Conservation (phyloP, 2,888 invertebrate genomes). For the Pogonocherus hispidulus region DNA sequence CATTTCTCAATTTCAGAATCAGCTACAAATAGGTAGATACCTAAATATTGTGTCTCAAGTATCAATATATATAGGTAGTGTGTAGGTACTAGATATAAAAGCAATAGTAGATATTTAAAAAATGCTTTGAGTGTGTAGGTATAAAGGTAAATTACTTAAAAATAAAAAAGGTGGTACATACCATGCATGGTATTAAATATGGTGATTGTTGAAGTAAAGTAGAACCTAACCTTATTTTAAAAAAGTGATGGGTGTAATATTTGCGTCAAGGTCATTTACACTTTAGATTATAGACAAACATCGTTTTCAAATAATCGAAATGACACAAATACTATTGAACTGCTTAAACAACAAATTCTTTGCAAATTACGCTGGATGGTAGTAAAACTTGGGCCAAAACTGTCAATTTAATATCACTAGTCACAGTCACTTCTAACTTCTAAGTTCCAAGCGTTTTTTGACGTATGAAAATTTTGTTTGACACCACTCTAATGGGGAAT, state of each 20-base stretch:
- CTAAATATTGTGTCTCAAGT: not conserved
- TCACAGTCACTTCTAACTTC: too few species aligned
- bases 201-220: slow-evolving; percentile 63
- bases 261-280: slow-evolving; percentile 67
- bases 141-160: slow-evolving; percentile 46
- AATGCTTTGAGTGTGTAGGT: slow-evolving; percentile 39
- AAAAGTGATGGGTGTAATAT: slow-evolving; percentile 68
- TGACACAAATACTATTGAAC: not conserved
- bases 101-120: slow-evolving; percentile 15
- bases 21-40: too few species aligned
- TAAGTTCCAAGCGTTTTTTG: slow-evolving; percentile 47
- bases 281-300: slow-evolving; percentile 46
- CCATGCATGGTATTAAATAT: slow-evolving; percentile 67
- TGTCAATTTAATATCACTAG: slow-evolving; percentile 53
- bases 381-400: slow-evolving; percentile 25
- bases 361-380: slow-evolving; percentile 14
- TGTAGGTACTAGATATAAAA: too few species aligned
- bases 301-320: slow-evolving; percentile 36
- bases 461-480: slow-evolving; percentile 52
- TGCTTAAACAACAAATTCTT: slow-evolving; percentile 29
- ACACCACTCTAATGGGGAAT: slow-evolving; percentile 50
- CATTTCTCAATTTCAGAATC: too few species aligned
- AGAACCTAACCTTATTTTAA: slow-evolving; percentile 67
- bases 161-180: slow-evolving; percentile 60
- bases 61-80: not conserved